Evolutionary conservation across 1,140 invertebrate genomes (phyloP).

Genomic region (Hylyphantes graminicola): DNA sequence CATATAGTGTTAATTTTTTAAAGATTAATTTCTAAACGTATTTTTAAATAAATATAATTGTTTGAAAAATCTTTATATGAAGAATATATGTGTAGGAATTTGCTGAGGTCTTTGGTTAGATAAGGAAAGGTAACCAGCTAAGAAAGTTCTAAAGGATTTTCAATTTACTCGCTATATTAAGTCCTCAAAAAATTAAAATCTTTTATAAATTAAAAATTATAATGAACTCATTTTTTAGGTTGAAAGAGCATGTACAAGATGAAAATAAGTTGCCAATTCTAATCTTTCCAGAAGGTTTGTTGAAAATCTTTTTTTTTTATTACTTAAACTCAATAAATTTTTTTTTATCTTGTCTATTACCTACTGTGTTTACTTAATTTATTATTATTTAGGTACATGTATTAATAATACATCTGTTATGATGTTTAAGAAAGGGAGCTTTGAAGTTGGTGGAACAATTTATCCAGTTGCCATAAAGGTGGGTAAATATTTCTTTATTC

Average conservation of each 20-base stretch:
- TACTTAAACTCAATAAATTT: background rate
- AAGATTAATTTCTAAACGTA: too few species aligned
- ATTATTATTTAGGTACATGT: slow-evolving; percentile 80
- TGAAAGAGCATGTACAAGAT: slow-evolving; percentile 89
- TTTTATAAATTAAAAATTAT: background rate
- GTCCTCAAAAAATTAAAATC: background rate
- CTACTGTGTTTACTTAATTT: background rate
- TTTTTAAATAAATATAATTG: too few species aligned
- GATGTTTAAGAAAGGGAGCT: slow-evolving; percentile 88
- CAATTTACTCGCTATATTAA: background rate
- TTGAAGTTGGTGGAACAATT: slow-evolving; percentile 92
- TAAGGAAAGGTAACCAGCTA: too few species aligned
- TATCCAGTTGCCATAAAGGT: slow-evolving; percentile 92
- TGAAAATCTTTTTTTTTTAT: background rate
- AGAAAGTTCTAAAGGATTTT: too few species aligned
- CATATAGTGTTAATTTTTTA: too few species aligned
- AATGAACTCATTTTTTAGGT: slow-evolving; percentile 9
- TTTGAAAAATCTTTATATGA: too few species aligned
- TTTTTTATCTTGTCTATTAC: background rate
- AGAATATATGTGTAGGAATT: too few species aligned
- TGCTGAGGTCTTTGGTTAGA: too few species aligned
- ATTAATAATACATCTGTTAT: slow-evolving; percentile 99
- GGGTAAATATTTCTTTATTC: background rate
- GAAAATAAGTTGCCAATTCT: slow-evolving; percentile 94
- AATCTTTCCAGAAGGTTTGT: slow-evolving; percentile 93